Percentiles rank a stretch among this genome's conserved stretches.
Conservation (phyloP, 2,888 invertebrate species). For the Tinea pellionella region DNA sequence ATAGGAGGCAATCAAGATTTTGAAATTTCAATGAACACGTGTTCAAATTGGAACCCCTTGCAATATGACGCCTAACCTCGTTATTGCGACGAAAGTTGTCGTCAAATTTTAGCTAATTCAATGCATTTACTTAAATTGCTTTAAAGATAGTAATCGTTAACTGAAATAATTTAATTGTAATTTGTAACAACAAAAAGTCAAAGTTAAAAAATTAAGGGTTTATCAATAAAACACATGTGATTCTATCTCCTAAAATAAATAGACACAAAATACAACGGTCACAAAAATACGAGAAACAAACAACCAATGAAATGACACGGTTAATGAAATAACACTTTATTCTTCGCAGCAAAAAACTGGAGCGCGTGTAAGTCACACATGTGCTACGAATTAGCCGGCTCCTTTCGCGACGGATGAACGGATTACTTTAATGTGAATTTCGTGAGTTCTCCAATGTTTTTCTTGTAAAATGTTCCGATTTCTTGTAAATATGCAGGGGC, state of each 20-base stretch:
- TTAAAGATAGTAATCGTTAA: neutral
- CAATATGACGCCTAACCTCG: slow-evolving; percentile 38
- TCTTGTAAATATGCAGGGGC: slow-evolving; percentile 40
- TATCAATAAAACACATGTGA: slow-evolving; percentile 25
- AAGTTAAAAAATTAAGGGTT: neutral
- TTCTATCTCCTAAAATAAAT: slow-evolving; percentile 29
- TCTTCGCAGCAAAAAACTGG: slow-evolving; percentile 52
- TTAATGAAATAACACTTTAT: slow-evolving; percentile 61
- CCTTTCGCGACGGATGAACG: slow-evolving; percentile 44
- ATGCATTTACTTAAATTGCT: neutral
- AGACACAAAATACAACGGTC: neutral
- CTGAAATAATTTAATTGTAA: neutral
- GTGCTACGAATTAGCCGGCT: slow-evolving; percentile 51
- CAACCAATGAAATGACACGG: slow-evolving; percentile 37
- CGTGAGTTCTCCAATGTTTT: slow-evolving; percentile 52
- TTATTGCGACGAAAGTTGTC: slow-evolving; percentile 25
- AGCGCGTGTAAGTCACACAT: slow-evolving; percentile 29
- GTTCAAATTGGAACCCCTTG: slow-evolving; percentile 54
- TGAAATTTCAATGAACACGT: slow-evolving; percentile 58
- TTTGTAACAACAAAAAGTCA: neutral
- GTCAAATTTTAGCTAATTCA: slow-evolving; percentile 16
- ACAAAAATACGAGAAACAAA: slow-evolving; percentile 22
- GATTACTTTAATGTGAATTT: slow-evolving; percentile 62
- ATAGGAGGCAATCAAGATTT: slow-evolving; percentile 65
- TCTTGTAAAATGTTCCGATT: slow-evolving; percentile 48